Conservation (phyloP, 2,888 invertebrate genomes). For the Elgonia sp. region DNA sequence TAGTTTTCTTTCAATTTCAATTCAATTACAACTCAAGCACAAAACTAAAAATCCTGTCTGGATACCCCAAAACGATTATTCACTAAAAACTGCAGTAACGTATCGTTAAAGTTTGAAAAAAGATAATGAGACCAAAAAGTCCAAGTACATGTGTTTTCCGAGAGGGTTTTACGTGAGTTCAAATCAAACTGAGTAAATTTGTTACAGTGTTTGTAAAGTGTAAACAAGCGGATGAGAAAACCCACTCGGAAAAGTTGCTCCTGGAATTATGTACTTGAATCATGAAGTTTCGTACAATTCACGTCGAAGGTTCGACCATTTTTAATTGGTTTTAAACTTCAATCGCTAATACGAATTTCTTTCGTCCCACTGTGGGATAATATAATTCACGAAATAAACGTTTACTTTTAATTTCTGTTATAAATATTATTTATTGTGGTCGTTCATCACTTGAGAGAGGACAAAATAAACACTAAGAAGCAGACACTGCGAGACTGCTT, state of each 20-base stretch:
- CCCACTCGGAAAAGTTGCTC: not conserved
- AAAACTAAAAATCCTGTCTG: too few species aligned
- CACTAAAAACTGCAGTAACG: too few species aligned
- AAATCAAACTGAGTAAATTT: constrained; percentile 37
- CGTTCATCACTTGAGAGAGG: not conserved
- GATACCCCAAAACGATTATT: too few species aligned
- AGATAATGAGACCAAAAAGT: not conserved
- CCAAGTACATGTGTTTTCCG: not conserved
- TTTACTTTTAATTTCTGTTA: constrained; percentile 30
- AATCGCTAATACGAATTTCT: not conserved
- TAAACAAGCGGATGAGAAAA: constrained; percentile 36
- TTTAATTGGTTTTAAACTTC: constrained; percentile 19
- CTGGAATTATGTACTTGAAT: not conserved
- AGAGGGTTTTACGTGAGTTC: not conserved
- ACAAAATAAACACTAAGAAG: not conserved
- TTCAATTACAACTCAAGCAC: too few species aligned
- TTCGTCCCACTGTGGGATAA: not conserved
- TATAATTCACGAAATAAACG: constrained; percentile 28
- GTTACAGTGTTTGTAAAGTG: constrained; percentile 24
- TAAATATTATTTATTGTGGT: constrained; percentile 23
- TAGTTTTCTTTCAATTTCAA: too few species aligned
- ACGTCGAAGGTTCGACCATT: not conserved
- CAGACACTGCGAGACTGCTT: constrained; percentile 6
- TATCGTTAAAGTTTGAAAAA: not conserved
- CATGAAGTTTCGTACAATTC: not conserved